Evolutionary conservation across 2,113 vertebrate species (phyloP).

Genomic region (Toxotes chatareus): DNA sequence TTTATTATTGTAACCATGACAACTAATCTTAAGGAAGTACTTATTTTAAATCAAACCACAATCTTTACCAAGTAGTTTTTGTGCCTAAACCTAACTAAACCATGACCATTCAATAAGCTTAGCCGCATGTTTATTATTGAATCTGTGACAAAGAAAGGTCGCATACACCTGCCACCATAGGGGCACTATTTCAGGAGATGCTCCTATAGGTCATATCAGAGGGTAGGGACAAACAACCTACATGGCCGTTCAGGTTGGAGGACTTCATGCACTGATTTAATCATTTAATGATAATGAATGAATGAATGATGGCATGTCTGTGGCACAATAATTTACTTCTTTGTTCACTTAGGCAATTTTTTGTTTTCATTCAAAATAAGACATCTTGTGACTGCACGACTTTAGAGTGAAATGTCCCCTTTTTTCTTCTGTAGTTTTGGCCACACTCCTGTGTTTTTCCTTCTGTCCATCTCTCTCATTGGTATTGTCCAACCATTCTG

Average conservation of each 20-base stretch:
- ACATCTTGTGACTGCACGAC: slow-evolving; percentile 27
- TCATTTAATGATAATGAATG: background rate
- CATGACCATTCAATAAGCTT: background rate
- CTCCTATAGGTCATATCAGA: background rate
- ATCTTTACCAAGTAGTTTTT: background rate
- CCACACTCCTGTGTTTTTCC: slow-evolving; percentile 36
- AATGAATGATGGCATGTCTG: background rate
- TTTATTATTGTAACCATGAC: background rate
- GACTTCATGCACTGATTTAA: background rate
- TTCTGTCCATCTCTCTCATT: slow-evolving; percentile 56
- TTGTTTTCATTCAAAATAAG: slow-evolving; percentile 18
- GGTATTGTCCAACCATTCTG: slow-evolving; percentile 70
- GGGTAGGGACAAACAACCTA: background rate
- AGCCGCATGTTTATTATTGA: background rate
- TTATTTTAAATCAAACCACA: background rate
- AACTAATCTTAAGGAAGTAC: background rate
- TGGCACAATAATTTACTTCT: background rate
- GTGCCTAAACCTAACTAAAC: background rate
- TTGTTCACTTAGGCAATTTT: background rate
- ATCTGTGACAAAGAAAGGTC: background rate
- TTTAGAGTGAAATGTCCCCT: slow-evolving; percentile 18
- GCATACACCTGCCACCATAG: background rate
- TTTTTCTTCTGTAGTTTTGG: slow-evolving; percentile 43
- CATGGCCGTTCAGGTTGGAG: background rate
- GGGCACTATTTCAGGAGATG: background rate